phyloP scores from a whole-genome alignment of 2,797 vertebrate species.

The Ibycter americanus region DNA sequence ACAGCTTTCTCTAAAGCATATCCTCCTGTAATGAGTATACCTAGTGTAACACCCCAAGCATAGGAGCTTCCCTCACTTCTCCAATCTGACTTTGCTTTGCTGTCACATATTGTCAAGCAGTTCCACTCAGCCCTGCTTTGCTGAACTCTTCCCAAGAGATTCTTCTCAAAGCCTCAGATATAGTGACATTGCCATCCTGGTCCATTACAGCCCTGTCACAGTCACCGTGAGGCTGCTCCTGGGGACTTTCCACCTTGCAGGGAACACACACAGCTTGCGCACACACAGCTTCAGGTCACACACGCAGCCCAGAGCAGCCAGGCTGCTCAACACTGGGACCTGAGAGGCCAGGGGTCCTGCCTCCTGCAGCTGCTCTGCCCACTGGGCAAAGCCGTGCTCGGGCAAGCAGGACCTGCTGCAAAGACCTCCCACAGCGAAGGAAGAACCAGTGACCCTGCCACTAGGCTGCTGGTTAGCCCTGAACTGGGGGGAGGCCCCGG shows the following conservation, averaged over 20 bases:
- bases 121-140: background rate
- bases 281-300: background rate
- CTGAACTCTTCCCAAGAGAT: background rate
- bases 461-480: background rate
- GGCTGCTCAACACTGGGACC: background rate
- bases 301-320: background rate
- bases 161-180: background rate
- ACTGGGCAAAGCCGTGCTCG: fast-evolving
- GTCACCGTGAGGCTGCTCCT: fast-evolving
- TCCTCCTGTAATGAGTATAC: background rate
- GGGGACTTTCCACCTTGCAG: fast-evolving
- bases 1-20: background rate
- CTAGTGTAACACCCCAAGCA: background rate
- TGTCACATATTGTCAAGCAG: background rate
- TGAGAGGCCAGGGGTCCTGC: background rate
- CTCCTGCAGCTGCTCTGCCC: background rate
- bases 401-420: background rate
- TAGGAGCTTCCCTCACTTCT: background rate
- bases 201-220: background rate
- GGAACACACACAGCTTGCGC: background rate
- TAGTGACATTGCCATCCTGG: background rate
- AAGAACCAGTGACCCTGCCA: background rate
- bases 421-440: background rate
- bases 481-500: background rate
- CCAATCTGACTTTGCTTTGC: background rate